Conservation (phyloP, 2,888 invertebrate species). For the Pristionchus japonicus region DNA sequence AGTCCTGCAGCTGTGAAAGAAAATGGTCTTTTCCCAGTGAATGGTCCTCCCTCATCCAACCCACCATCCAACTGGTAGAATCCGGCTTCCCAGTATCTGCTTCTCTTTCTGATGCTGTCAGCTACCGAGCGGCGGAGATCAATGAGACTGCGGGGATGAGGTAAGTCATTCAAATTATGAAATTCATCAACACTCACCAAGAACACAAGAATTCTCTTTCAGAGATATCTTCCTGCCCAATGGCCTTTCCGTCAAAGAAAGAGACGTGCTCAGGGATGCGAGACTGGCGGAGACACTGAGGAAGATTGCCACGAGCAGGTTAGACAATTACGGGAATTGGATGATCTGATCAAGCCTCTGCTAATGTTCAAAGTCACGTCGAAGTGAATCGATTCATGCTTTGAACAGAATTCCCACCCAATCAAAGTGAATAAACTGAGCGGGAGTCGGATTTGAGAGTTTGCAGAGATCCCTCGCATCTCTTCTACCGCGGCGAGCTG, state of each 20-base stretch:
- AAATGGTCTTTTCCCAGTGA: neutral
- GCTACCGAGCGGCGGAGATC: slow-evolving; percentile 8
- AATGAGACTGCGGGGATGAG: neutral
- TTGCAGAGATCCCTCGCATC: slow-evolving; percentile 53
- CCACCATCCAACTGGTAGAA: slow-evolving; percentile 37
- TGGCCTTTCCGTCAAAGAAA: slow-evolving; percentile 42
- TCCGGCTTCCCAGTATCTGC: slow-evolving; percentile 17
- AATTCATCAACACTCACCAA: no score
- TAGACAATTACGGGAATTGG: neutral
- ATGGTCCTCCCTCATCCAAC: slow-evolving; percentile 43
- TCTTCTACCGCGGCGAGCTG: slow-evolving; percentile 52
- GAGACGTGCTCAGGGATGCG: slow-evolving; percentile 51
- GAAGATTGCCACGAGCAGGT: slow-evolving; percentile 49
- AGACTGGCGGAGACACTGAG: slow-evolving; percentile 51
- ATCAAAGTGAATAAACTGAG: no score
- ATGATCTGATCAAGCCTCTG: no score
- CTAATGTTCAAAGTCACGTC: no score
- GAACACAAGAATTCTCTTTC: neutral
- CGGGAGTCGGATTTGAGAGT: no score
- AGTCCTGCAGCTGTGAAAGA: neutral
- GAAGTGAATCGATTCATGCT: no score
- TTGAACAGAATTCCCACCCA: no score
- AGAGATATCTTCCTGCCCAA: slow-evolving; percentile 48
- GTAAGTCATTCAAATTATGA: no score
- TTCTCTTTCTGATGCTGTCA: neutral